Evolutionary conservation across 1,140 invertebrate genomes (phyloP).

Genomic region (Drosophila melanica): DNA sequence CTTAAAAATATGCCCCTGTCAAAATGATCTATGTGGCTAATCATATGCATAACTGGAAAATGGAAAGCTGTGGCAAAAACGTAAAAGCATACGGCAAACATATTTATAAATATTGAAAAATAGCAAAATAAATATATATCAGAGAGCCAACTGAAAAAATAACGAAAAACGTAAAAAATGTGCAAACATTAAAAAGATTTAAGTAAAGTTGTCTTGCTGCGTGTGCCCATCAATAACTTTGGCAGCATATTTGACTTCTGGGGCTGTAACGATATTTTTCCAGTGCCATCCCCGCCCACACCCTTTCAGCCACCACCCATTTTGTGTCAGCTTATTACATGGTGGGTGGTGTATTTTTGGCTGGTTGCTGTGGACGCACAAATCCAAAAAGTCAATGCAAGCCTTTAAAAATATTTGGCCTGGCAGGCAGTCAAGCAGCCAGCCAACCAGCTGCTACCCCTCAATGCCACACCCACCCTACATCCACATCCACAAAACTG

Average conservation of each 20-base stretch:
- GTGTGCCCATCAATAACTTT: slow-evolving; percentile 79
- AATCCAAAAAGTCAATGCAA: slow-evolving; percentile 56
- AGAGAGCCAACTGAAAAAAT: neutral
- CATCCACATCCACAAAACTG: neutral
- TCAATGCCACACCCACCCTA: neutral
- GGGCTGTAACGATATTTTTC: slow-evolving; percentile 11
- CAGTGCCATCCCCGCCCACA: neutral
- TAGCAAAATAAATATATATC: neutral
- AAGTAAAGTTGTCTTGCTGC: slow-evolving; percentile 81
- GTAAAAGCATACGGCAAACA: slow-evolving; percentile 43
- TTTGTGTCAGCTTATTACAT: slow-evolving; percentile 28
- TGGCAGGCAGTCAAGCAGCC: slow-evolving; percentile 16
- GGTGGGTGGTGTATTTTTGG: slow-evolving; percentile 22
- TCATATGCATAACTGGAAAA: slow-evolving; percentile 36
- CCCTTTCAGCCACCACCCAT: no score
- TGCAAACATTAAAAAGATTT: slow-evolving; percentile 80
- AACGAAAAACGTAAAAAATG: slow-evolving; percentile 62
- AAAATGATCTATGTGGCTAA: slow-evolving; percentile 68
- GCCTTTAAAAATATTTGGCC: slow-evolving; percentile 42
- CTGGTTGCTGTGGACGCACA: slow-evolving; percentile 32
- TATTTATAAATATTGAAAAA: slow-evolving; percentile 69
- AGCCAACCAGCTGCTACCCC: slow-evolving; percentile 15
- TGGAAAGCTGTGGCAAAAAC: slow-evolving; percentile 22
- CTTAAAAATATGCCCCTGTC: slow-evolving; percentile 53
- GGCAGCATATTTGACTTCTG: slow-evolving; percentile 74